These are phyloP conservation scores for Aleiodes testaceus DNA, from an alignment of 2,888 invertebrate genomes.

Conservation along the genomic window DNA sequence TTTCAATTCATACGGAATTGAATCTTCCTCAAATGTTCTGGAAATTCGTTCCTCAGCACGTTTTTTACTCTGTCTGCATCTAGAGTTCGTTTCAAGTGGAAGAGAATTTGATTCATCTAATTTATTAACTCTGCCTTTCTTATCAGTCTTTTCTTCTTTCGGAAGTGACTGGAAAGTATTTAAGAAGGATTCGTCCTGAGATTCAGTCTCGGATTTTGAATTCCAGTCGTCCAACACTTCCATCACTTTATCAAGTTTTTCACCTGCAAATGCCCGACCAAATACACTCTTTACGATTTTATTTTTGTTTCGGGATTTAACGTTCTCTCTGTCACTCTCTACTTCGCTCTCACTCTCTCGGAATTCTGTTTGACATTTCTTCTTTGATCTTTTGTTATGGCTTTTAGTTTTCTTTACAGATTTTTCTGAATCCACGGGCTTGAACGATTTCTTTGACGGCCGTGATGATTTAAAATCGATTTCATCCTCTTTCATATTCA, in stretches of 20 bases:
- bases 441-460: no score
- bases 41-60: constrained; percentile 68
- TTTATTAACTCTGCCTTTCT: constrained; percentile 42
- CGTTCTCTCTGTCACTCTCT: constrained; percentile 50
- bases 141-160: constrained; percentile 20
- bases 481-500: constrained; percentile 35
- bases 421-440: neutral
- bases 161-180: constrained; percentile 9
- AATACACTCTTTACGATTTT: constrained; percentile 70
- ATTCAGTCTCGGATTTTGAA: constrained; percentile 65
- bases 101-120: constrained; percentile 19
- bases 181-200: constrained; percentile 50
- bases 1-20: constrained; percentile 43
- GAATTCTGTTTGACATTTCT: constrained; percentile 20
- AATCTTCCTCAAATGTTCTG: constrained; percentile 62
- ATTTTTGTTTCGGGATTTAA: constrained; percentile 60
- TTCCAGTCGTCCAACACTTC: constrained; percentile 69
- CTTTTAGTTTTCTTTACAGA: constrained; percentile 32
- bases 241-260: constrained; percentile 66
- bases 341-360: constrained; percentile 60
- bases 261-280: constrained; percentile 66
- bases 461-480: neutral
- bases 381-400: constrained; percentile 39
- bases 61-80: constrained; percentile 67
- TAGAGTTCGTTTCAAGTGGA: constrained; percentile 47